Evolutionary conservation across 2,888 invertebrate genomes (phyloP), one percentile per base, ranked within the genome.

Genomic region (Heliothis peltigera): DNA sequence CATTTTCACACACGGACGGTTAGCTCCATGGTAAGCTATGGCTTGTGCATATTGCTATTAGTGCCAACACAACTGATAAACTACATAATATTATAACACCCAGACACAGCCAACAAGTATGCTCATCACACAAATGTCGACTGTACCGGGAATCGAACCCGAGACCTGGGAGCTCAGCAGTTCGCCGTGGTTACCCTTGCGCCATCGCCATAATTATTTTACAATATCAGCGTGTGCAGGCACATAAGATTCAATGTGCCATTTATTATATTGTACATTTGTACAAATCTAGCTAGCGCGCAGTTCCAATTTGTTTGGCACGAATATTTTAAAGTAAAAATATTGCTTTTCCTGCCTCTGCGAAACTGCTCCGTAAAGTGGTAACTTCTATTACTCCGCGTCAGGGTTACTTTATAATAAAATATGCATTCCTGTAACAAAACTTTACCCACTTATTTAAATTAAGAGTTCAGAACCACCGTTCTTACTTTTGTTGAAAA

Each of bases 341-440:
- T 70, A 74, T 62, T 47, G 60, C 55, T 57, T 7, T 52, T 46
- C 15, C 35, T 25, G 19, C n/a, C 3, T 44, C 35, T 43, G 32
- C 47, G 15, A 35, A 44, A 19, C 28, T 56, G 21, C 28, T 32
- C 4, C 1, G 43, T 10, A 49, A 46, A 75, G 63, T 58, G 25
- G 51, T 25, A 58, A 70, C 46, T 70, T 70, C 28, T 54, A 64
- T 71, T 64, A 55, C 10, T 57, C 22, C 46, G 44, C 22, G 25
- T 51, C 53, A 76, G 18, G 21, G 48, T 59, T 56, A 25, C 17
- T 47, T 60, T 65, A 46, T 25, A 43, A 32, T 70, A 32, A 46
- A 73, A 73, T 60, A 71, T 65, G 56, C 56, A 54, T 49, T 75
- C 28, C 44, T 52, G 4, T 7, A 25, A 32, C 35, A 51, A 70